Base-by-base conservation (phyloP, 2,888 invertebrate species). In the Parnassius glacialis region DNA sequence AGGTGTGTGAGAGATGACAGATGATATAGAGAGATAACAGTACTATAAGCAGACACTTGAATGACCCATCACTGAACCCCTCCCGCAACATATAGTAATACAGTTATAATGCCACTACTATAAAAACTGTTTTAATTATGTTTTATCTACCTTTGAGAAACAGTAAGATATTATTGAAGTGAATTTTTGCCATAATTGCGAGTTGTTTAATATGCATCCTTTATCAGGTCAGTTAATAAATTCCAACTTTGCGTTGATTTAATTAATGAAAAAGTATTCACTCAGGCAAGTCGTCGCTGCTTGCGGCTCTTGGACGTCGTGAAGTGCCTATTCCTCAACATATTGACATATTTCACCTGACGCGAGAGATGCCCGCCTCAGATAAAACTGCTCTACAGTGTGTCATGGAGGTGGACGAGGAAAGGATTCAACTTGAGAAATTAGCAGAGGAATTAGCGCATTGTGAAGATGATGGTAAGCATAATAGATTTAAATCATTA, bases 341-440 rank as follows among this genome's bases (percentile, higher is more conserved):
- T 81, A 97, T 99, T 70, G 99, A 99, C 90, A 99, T 99, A 75
- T 99, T 98, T 90, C 97, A 99, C 85, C 92, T 99, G 81, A 96
- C 97, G 10, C 94, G 99, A 57, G 99, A 99, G 92, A 99, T 99
- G 95, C 96, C 98, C 0, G 99, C 99, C n/a, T 97, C 97, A 66
- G 97, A 98, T 76, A 99, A 99, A 92, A 95, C 97, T 11, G 99
- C 99, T 3, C 92, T 99, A 59, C 93, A 98, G 82, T 97, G 98
- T 83, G 99, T 99, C 47, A 97, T 99, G 96, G 99, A 99, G 84
- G 99, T 99, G 0, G 99, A 99, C 76, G 95, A 97, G 77, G 99
- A 99, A 80, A 93, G 99, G 60, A 92, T 97, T 60, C 93, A 96
- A 67, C 92, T 99, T 57, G 99, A 99, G 83, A 95, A 95, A 79